Base-by-base conservation (phyloP, 2,113 vertebrate species). In the Xyliphius kryptos region DNA sequence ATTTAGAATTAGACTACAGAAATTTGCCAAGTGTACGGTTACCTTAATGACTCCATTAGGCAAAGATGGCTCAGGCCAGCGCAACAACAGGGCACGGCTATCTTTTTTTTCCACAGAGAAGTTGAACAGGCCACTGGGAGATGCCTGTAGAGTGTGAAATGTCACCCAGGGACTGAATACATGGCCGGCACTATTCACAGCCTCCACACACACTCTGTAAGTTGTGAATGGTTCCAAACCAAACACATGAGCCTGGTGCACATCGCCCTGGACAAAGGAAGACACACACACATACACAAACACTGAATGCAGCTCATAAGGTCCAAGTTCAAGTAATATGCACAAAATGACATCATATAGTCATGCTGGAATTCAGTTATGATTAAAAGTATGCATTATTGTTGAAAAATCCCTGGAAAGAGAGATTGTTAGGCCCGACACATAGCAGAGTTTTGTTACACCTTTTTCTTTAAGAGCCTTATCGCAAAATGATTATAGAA, bases 1-100 rank as follows among this genome's bases (percentile, higher is more conserved):
- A 26, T 26, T 26, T 3, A 26, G 3, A 26, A 20, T 5, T 37
- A 14, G 16, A 13, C 9, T 2, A 61, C 32, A 40, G 38, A 50
- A 5, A 7, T 1, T 16, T 58, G 3, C 11, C 47, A n/a, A 11
- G 20, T 51, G 26, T 21, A 19, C 13, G 20, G 17, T 17, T 87
- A 92, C 90, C 90, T 86, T 82, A 62, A 92, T 89, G 57, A 87
- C 15, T 0, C 93, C 93, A 56, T 93, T 92, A 70, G 89, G 82
- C 9, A 77, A 76, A 10, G 22, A 47, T 2, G 95, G 93, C 54
- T 88, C 84, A 50, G 83, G 70, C 95, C 94, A 97, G 61, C 68
- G 88, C 0, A 98, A 83, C 56, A 96, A 72, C 60, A 97, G 68
- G 0, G 90, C 91, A 16, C 81, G 83, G 38, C 91, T 90, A 0